A percentile compares a stretch with the other conserved stretches of the same genome.
Conservation (phyloP, 2,797 vertebrate genomes). For the Gadopsis marmoratus region DNA sequence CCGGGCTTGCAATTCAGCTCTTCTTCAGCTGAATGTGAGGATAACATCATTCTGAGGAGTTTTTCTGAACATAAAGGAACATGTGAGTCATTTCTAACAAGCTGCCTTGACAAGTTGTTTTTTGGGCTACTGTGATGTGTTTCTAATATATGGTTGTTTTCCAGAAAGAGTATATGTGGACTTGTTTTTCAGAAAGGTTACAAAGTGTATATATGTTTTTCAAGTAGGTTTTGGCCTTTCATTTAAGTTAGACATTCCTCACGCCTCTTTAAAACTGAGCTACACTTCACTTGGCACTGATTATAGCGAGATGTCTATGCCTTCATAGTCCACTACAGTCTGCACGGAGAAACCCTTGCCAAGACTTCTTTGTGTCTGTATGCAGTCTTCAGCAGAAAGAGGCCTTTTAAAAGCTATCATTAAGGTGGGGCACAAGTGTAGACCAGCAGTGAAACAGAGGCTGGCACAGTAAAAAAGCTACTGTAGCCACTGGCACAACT, state of each 20-base stretch:
- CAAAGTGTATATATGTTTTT: slow-evolving; percentile 2
- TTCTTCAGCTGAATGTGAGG: slow-evolving; percentile 13
- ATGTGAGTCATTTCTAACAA: slow-evolving; percentile 48
- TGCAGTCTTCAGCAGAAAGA: slow-evolving; percentile 49
- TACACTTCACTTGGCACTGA: slow-evolving; percentile 37
- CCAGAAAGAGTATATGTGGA: slow-evolving; percentile 34
- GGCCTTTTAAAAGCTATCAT: slow-evolving; percentile 66
- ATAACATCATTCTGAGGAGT: slow-evolving; percentile 30
- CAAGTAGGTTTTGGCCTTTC: slow-evolving; percentile 15
- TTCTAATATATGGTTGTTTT: slow-evolving; percentile 37
- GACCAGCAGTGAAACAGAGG: slow-evolving; percentile 66
- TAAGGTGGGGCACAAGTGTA: slow-evolving; percentile 69
- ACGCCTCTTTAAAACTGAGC: slow-evolving; percentile 30
- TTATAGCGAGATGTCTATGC: slow-evolving; percentile 14
- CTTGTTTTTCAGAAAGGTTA: slow-evolving; percentile 36
- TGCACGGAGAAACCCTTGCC: slow-evolving; percentile 38
- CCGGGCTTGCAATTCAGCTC: neutral
- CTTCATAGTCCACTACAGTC: slow-evolving; percentile 48
- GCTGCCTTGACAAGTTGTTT: slow-evolving; percentile 34
- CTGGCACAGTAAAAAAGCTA: slow-evolving; percentile 61
- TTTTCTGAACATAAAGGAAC: slow-evolving; percentile 37
- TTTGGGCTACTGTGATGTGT: neutral
- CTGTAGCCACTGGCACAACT: slow-evolving; percentile 65
- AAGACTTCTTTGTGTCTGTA: slow-evolving; percentile 61
- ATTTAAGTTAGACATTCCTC: slow-evolving; percentile 18